Evolutionary conservation across 1,140 invertebrate genomes (phyloP).

Genomic region (Panagrolaimus sp.): DNA sequence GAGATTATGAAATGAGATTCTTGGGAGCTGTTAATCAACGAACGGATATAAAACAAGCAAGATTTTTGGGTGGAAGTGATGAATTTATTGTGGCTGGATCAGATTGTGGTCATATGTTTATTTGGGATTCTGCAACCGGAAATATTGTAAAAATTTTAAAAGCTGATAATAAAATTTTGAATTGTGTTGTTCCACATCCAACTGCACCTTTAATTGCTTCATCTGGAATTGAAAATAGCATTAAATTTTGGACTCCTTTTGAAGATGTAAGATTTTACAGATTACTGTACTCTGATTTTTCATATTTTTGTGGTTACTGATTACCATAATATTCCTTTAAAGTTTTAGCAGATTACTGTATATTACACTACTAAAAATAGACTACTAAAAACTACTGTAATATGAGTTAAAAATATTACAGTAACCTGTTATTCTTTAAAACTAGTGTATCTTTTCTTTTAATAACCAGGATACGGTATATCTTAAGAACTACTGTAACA

Average conservation of each 20-base stretch:
- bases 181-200: constrained; percentile 34
- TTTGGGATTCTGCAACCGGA: constrained; percentile 28
- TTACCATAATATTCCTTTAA: too few species aligned
- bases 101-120: constrained; percentile 36
- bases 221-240: constrained; percentile 33
- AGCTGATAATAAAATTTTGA: constrained; percentile 30
- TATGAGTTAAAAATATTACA: too few species aligned
- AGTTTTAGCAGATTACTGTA: too few species aligned
- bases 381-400: too few species aligned
- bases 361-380: too few species aligned
- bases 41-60: constrained; percentile 35
- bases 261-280: neutral
- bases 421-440: too few species aligned
- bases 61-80: constrained; percentile 32
- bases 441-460: too few species aligned
- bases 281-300: too few species aligned
- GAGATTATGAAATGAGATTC: constrained; percentile 28
- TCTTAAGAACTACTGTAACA: too few species aligned
- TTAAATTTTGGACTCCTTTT: constrained; percentile 33
- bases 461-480: too few species aligned
- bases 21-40: constrained; percentile 29
- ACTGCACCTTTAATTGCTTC: constrained; percentile 25
- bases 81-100: constrained; percentile 37
- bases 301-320: too few species aligned
- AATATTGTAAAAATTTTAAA: constrained; percentile 27